phyloP scores from a whole-genome alignment of 2,888 invertebrate genomes.

The Perizoma affinitatum region DNA sequence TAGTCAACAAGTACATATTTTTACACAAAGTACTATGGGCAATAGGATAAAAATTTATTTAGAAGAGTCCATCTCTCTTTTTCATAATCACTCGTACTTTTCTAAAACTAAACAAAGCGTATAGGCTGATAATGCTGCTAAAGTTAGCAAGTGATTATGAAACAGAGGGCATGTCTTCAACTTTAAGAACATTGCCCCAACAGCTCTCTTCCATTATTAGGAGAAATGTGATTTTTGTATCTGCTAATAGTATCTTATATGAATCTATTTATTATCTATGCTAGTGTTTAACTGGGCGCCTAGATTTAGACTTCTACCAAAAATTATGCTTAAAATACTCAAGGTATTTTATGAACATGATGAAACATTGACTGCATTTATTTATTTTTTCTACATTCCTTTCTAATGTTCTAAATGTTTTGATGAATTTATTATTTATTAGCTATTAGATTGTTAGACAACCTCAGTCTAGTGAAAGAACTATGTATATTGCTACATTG shows the following conservation, averaged over 20 bases:
- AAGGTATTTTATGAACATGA: not conserved
- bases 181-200: not conserved
- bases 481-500: too few species aligned
- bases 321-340: not conserved
- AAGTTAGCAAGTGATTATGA: too few species aligned
- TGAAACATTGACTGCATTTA: not conserved
- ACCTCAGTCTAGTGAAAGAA: too few species aligned
- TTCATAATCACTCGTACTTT: too few species aligned
- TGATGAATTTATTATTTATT: constrained; percentile 10
- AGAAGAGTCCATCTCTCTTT: too few species aligned
- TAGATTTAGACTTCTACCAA: not conserved
- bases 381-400: not conserved
- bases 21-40: constrained; percentile 6
- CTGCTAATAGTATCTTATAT: too few species aligned
- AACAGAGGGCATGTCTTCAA: too few species aligned
- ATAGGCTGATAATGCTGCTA: too few species aligned
- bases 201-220: not conserved
- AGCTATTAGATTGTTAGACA: not conserved
- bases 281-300: not conserved
- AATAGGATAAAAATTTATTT: too few species aligned
- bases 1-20: constrained; percentile 23
- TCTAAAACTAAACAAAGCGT: too few species aligned
- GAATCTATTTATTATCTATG: too few species aligned
- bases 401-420: constrained; percentile 8
- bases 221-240: constrained; percentile 6